Base-by-base conservation (phyloP, 2,113 vertebrate species). In the Malaclemys terrapin region DNA sequence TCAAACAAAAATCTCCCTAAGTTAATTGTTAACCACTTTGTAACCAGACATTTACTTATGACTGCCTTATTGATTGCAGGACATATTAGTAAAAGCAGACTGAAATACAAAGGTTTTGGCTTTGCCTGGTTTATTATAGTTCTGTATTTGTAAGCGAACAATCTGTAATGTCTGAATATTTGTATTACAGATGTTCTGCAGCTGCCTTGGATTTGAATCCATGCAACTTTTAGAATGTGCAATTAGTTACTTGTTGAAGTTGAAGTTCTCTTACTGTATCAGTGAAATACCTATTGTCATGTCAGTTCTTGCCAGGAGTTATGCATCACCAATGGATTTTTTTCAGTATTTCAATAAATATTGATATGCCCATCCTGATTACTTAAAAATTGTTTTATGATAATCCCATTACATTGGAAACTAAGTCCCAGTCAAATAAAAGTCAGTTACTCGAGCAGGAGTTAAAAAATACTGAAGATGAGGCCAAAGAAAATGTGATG, bases 291-390 rank as follows among this genome's bases (percentile, higher is more conserved):
- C 97, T 97, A 98, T 98, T 98, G 97, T 98, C 96, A 98, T 97
- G 98, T 98, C 97, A 96, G 96, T 97, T 98, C 97, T 98, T 98
- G 97, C 98, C 96, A 97, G 93, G 96, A 98, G 97, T 98, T 98
- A 98, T 98, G 97, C 98, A 98, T 98, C 97, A 89, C 98, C 97
- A 97, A 98, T 98, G 98, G 97, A 98, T 94, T 97, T 97, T 97
- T 98, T 98, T 97, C 99, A 98, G 98, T 98, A 99, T 98, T 99
- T 99, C 98, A 99, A 99, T 99, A 99, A 99, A 99, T 98, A 98
- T 98, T 98, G 97, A 98, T 98, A 98, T 98, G 98, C 98, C 98
- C 96, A 79, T 96, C 97, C 97, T 96, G 92, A 96, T 95, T 57
- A 97, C 86, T 98, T 97, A 96, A 94, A 53, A 96, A 97, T 94